Base-by-base conservation (phyloP, 1,140 invertebrate genomes). In the Sinonovacula constricta region DNA sequence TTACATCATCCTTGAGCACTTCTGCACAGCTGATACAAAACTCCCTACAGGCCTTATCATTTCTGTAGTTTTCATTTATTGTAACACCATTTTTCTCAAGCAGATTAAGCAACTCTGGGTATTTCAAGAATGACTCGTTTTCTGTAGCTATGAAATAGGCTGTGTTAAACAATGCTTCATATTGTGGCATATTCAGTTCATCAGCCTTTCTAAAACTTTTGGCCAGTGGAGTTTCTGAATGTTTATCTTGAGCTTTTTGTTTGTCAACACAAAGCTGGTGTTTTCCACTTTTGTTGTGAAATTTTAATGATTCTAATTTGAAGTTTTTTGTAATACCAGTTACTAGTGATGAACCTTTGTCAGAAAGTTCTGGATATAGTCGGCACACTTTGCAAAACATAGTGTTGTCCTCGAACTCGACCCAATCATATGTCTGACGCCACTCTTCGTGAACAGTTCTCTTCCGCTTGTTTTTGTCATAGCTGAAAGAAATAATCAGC, bases 91-190 rank as follows among this genome's bases (percentile, higher is more conserved):
- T 66, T 66, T 66, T 66, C 24, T 22, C 28, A 45, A 22, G 33
- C 34, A 66, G 30, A n/a, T n/a, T 49, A 3, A 66, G 26, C 24
- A 66, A 28, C 34, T 49, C 39, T 12, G 63, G 63, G 51, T 45
- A 66, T 49, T 66, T 66, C 30, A 15, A 26, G 34, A 66, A 66
- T 45, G 63, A 34, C 51, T 66, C 63, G 28, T 66, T 45, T 66
- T 66, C 63, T 49, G n/a, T 66, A 26, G 63, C 63, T 66, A 66
- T 49, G 63, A 45, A 66, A 49, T 66, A 66, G n/a, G 63, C 34
- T 49, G 39, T 66, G 28, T 66, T 66, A 26, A 66, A 66, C 30
- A 45, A 12, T 24, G 34, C 26, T 30, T 66, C 63, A 66, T 24
- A 66, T 66, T 34, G 12, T 34, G n/a, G n/a, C n/a, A n/a, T n/a